Evolutionary conservation across 2,797 vertebrate genomes (phyloP).

Genomic region (Cuculus canorus): DNA sequence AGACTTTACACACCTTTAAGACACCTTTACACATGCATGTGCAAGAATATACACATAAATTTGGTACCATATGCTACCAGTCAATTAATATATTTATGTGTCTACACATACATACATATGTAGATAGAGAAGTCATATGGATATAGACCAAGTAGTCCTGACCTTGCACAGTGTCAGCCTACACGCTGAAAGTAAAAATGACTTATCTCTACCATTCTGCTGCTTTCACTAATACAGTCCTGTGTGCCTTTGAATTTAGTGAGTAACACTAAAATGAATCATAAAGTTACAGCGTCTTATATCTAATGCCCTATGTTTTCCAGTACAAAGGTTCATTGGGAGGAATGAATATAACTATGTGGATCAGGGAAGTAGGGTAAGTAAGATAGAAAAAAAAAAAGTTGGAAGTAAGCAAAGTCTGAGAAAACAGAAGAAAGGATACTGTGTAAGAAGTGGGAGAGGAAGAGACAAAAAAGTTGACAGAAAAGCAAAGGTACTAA

Average conservation of each 20-base stretch:
- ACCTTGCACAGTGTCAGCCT: background rate
- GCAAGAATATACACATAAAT: background rate
- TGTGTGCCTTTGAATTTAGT: background rate
- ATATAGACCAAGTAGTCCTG: background rate
- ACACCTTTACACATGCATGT: too few species aligned
- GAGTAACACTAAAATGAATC: background rate
- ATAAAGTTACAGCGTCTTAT: background rate
- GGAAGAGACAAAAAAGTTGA: background rate
- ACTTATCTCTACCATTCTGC: background rate
- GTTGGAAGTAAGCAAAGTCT: background rate
- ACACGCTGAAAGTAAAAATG: background rate
- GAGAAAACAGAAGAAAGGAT: background rate
- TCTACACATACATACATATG: background rate
- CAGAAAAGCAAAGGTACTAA: background rate
- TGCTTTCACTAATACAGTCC: background rate
- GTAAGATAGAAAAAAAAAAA: background rate
- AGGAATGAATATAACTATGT: background rate
- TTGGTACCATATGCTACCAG: background rate
- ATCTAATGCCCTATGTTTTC: background rate
- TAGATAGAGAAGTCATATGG: background rate
- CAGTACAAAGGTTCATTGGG: background rate
- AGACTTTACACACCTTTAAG: too few species aligned
- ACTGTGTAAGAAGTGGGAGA: background rate
- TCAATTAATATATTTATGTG: background rate
- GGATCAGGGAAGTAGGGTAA: background rate